Conservation (phyloP, 2,797 vertebrate genomes). For the Sarcophilus harrisii region DNA sequence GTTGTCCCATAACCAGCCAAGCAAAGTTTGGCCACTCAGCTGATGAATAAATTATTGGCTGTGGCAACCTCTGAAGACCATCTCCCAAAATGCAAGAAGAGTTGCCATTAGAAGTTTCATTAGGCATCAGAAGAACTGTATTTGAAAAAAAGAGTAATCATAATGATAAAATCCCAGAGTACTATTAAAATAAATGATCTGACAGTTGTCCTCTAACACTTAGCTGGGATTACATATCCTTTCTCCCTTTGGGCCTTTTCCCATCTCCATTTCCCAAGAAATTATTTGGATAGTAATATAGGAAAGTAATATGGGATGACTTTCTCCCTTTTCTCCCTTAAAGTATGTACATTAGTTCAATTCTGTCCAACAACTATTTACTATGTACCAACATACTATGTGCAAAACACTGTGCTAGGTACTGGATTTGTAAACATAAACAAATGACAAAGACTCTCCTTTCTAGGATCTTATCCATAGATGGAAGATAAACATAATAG, state of each 20-base stretch:
- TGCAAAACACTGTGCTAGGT: background rate
- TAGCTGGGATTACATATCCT: background rate
- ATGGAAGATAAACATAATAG: too few relatives aligned
- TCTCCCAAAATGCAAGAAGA: background rate
- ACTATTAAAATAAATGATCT: background rate
- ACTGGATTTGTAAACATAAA: background rate
- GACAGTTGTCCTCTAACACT: background rate
- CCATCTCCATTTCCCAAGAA: conserved; percentile 43
- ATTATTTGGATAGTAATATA: conserved; percentile 35
- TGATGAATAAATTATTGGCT: background rate
- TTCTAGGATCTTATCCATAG: background rate
- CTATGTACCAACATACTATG: background rate
- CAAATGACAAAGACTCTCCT: background rate
- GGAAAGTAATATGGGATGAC: conserved; percentile 8
- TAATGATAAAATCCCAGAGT: background rate
- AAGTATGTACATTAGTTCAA: background rate
- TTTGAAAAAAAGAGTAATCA: background rate
- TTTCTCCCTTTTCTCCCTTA: conserved; percentile 26
- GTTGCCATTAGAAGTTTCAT: background rate
- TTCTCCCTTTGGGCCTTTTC: background rate
- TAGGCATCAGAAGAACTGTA: background rate
- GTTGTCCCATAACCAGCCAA: background rate
- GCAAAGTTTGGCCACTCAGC: background rate
- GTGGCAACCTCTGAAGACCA: background rate
- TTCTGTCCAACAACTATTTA: background rate